phyloP scores from a whole-genome alignment of 2,888 invertebrate species.

The Phortica okadai region DNA sequence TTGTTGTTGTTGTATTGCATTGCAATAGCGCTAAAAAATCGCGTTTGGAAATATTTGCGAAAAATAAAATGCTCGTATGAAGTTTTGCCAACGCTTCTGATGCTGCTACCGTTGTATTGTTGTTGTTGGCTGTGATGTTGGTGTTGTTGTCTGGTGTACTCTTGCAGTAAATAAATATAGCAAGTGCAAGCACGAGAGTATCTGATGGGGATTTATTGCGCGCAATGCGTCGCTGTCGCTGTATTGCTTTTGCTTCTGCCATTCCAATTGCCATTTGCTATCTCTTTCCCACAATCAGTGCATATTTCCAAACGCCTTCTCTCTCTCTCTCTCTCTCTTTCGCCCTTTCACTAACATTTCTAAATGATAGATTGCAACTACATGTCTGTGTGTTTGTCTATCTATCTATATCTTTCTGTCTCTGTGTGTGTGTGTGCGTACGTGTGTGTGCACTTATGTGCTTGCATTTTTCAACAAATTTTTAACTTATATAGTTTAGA shows the following conservation, averaged over 20 bases:
- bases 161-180: slow-evolving; percentile 70
- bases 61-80: slow-evolving; percentile 56
- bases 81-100: slow-evolving; percentile 55
- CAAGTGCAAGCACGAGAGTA: slow-evolving; percentile 48
- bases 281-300: neutral
- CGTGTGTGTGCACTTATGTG: neutral
- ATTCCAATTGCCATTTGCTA: slow-evolving; percentile 23
- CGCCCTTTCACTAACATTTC: slow-evolving; percentile 44
- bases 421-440: neutral
- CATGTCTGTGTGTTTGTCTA: slow-evolving; percentile 30
- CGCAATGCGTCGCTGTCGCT: slow-evolving; percentile 33
- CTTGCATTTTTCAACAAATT: slow-evolving; percentile 57
- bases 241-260: slow-evolving; percentile 29
- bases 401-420: neutral
- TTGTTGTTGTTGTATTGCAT: slow-evolving; percentile 1
- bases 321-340: neutral
- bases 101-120: slow-evolving; percentile 37
- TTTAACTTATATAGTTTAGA: slow-evolving; percentile 40
- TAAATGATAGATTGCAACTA: slow-evolving; percentile 71
- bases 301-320: neutral
- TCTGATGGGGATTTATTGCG: slow-evolving; percentile 70
- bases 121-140: neutral
- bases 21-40: slow-evolving; percentile 54
- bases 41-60: slow-evolving; percentile 64
- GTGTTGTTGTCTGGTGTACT: no score